Conservation (phyloP, 2,888 invertebrate genomes). For the Creontiades dilutus region DNA sequence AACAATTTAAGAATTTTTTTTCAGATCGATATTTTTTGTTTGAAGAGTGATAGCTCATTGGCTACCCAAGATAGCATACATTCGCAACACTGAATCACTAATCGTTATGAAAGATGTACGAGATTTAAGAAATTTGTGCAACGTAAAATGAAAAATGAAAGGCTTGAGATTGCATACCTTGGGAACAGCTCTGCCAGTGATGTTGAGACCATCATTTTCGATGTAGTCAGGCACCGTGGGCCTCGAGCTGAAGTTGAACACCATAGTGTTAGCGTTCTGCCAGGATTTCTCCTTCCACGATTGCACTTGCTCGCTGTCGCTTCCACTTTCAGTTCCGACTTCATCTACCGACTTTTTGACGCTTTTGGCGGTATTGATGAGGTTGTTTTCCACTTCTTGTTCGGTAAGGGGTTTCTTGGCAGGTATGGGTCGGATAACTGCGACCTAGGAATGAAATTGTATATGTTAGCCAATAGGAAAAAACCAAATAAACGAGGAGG, state of each 20-base stretch:
- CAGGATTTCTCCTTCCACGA: slow-evolving; percentile 80
- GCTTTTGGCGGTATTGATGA: slow-evolving; percentile 84
- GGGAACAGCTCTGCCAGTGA: slow-evolving; percentile 76
- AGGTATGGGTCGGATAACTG: slow-evolving; percentile 80
- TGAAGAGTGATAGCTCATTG: no score
- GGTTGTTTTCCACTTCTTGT: slow-evolving; percentile 85
- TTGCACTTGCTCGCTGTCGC: slow-evolving; percentile 67
- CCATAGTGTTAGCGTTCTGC: slow-evolving; percentile 86
- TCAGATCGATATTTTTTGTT: no score
- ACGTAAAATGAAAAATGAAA: no score
- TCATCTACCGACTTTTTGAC: slow-evolving; percentile 33
- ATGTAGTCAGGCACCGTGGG: slow-evolving; percentile 95
- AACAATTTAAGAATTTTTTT: no score
- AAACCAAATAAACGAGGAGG: no score
- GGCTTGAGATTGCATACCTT: slow-evolving; percentile 15
- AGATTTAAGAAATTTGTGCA: no score
- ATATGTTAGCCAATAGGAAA: not conserved
- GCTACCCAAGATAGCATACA: no score
- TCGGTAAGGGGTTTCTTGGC: slow-evolving; percentile 80
- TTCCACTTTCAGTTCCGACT: slow-evolving; percentile 16
- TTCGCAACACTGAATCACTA: no score
- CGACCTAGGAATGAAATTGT: slow-evolving; percentile 78
- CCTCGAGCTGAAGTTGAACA: slow-evolving; percentile 92
- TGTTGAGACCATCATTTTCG: slow-evolving; percentile 91
- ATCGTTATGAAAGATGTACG: no score